phyloP scores from a whole-genome alignment of 37 sponge, comb jelly and placozoan species.

The Cladorhizidae sp. region DNA sequence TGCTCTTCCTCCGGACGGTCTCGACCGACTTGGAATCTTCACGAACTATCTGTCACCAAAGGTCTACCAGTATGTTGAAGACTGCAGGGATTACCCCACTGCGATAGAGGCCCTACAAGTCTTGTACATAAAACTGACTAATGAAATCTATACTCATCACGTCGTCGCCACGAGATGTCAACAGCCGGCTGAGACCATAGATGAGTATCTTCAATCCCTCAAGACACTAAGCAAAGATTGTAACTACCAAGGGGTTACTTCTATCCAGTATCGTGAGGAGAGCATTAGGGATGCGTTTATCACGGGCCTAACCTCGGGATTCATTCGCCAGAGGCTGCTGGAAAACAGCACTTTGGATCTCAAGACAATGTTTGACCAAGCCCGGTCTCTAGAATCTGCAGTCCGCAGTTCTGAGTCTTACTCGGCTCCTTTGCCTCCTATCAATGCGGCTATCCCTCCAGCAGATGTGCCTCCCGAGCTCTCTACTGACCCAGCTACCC shows the following conservation, averaged over 20 bases:
- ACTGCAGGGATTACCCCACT: neutral
- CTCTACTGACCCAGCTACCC: neutral
- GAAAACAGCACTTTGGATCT: slow-evolving; percentile 8
- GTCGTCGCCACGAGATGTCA: slow-evolving; percentile 7
- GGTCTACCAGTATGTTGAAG: neutral
- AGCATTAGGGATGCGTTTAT: neutral
- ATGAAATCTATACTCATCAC: slow-evolving; percentile 8
- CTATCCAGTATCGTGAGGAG: neutral
- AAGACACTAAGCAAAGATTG: slow-evolving; percentile 14
- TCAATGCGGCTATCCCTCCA: too few relatives aligned
- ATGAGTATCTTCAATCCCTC: neutral
- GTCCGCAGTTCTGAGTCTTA: too few relatives aligned
- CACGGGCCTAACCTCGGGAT: neutral
- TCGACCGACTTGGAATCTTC: neutral
- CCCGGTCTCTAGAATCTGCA: slow-evolving; percentile 7
- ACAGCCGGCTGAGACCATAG: neutral
- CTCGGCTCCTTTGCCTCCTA: too few relatives aligned
- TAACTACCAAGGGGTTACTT: neutral
- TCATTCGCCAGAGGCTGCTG: slow-evolving; percentile 9
- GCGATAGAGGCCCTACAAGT: neutral
- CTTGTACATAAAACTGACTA: neutral
- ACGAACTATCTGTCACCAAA: neutral
- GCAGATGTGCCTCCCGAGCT: neutral
- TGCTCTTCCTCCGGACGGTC: neutral
- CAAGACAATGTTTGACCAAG: neutral